Evolutionary conservation across 2,797 vertebrate species (phyloP).

Genomic region (Myotis pilosus): DNA sequence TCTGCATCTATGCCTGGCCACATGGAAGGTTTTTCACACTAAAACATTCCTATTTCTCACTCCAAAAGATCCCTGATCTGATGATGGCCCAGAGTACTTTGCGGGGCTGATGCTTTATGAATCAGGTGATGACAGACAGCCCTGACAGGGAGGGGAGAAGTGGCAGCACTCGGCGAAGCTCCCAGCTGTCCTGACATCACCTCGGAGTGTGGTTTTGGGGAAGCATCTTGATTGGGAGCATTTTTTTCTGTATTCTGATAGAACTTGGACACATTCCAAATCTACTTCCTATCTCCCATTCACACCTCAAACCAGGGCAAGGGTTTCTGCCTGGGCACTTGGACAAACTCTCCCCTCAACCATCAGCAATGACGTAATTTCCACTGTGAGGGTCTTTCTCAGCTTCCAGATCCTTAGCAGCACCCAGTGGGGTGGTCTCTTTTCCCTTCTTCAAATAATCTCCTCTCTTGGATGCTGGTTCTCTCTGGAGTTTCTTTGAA

Average conservation of each 20-base stretch:
- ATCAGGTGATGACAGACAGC: no score
- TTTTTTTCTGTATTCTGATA: not conserved
- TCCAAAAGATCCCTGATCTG: not conserved
- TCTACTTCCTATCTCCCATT: not conserved
- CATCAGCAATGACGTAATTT: no score
- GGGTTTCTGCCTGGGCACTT: not conserved
- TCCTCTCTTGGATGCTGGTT: not conserved
- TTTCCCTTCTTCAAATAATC: not conserved
- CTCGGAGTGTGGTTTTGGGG: not conserved
- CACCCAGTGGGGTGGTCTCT: not conserved
- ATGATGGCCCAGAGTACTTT: not conserved
- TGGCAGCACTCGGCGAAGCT: not conserved
- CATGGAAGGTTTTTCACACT: no score
- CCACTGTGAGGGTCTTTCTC: not conserved
- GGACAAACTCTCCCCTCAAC: not conserved
- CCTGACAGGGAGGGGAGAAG: not conserved
- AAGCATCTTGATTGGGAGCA: not conserved
- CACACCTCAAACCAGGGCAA: rapidly evolving
- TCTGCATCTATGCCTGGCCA: rapidly evolving
- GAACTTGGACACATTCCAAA: not conserved
- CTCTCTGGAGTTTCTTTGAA: not conserved
- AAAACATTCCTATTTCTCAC: not conserved
- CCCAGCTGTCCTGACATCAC: not conserved
- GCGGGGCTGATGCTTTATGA: not conserved
- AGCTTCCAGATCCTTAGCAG: not conserved